These are phyloP conservation scores for Temnothorax unifasciatus DNA, from an alignment of 2,888 invertebrate genomes.

Conservation along the genomic window DNA sequence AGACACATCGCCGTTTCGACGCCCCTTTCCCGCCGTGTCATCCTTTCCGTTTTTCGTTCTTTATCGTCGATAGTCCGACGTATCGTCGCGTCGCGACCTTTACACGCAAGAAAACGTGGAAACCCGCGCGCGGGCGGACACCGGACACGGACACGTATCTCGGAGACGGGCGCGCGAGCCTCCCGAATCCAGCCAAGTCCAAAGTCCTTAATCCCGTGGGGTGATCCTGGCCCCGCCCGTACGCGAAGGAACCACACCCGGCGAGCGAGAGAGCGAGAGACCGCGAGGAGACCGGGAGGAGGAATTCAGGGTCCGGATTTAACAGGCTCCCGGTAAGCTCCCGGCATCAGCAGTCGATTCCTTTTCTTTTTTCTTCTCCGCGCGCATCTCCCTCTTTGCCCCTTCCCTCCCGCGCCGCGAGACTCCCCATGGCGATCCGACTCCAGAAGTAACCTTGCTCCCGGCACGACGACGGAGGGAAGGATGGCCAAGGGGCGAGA, in stretches of 20 bases:
- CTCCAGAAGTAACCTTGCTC: slow-evolving; percentile 14
- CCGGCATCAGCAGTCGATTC: slow-evolving; percentile 43
- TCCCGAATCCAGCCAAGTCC: slow-evolving; percentile 77
- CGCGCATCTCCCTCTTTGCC: neutral
- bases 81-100: slow-evolving; percentile 5
- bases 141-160: slow-evolving; percentile 21
- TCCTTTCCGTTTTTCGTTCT: slow-evolving; percentile 24
- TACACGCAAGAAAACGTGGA: slow-evolving; percentile 32
- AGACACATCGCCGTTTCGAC: slow-evolving; percentile 18
- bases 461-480: neutral
- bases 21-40: neutral
- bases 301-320: slow-evolving; percentile 73
- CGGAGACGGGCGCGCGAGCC: slow-evolving; percentile 56
- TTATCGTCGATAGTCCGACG: slow-evolving; percentile 32
- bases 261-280: slow-evolving; percentile 60
- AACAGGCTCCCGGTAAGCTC: slow-evolving; percentile 74
- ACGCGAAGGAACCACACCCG: slow-evolving; percentile 81
- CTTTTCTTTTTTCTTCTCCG: slow-evolving; percentile 2
- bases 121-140: slow-evolving; percentile 31
- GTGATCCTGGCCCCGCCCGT: slow-evolving; percentile 79
- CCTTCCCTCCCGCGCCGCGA: neutral
- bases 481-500: neutral
- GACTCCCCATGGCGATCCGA: neutral
- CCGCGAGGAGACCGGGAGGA: slow-evolving; percentile 41
- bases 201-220: slow-evolving; percentile 80